phyloP scores from a whole-genome alignment of 92 coral and sea anemone species.

The Bergia sp. region DNA sequence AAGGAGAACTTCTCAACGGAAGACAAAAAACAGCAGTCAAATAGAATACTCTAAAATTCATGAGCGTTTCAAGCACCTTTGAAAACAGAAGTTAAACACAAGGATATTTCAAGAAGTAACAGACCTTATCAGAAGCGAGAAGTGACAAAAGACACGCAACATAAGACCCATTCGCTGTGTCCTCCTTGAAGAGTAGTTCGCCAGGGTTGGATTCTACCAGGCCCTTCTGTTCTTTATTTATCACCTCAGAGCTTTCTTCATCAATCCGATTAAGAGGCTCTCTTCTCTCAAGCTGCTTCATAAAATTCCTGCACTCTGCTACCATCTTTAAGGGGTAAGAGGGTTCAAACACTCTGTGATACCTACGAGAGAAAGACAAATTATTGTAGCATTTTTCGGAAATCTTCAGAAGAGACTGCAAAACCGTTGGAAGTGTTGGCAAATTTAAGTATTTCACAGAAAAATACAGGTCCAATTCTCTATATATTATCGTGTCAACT shows the following conservation, averaged over 20 bases:
- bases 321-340: background rate
- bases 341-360: slow-evolving; percentile 14
- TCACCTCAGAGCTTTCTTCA: background rate
- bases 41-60: no score
- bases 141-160: slow-evolving; percentile 24
- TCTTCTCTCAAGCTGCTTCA: slow-evolving; percentile 23
- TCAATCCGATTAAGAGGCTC: background rate
- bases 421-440: background rate
- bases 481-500: background rate
- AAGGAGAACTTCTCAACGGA: no score
- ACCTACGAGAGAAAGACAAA: slow-evolving; percentile 4
- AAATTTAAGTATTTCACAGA: background rate
- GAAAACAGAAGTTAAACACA: background rate
- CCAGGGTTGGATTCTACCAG: background rate
- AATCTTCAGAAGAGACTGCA: no score
- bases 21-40: no score
- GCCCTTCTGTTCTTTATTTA: background rate
- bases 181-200: background rate
- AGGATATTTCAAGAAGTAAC: background rate
- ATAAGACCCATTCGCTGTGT: slow-evolving; percentile 7
- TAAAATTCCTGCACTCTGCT: slow-evolving; percentile 16
- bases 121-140: slow-evolving; percentile 25
- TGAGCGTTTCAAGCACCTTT: no score
- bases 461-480: background rate
- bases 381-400: background rate